Evolutionary conservation across 1,140 invertebrate species (phyloP).

Genomic region (Aradophagus sp.): DNA sequence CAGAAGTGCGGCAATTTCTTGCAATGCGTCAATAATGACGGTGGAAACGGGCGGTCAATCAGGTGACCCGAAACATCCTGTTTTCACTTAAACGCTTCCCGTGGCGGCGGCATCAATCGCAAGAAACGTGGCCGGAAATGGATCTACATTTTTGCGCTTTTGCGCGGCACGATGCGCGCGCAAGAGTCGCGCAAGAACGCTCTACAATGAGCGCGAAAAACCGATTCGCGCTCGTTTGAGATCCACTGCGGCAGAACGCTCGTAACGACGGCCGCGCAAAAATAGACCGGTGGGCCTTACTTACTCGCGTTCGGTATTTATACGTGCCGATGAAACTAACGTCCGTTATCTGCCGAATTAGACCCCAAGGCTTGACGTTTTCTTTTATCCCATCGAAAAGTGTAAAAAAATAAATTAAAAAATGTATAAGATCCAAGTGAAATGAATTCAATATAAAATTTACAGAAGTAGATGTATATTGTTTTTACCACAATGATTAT

Average conservation of each 20-base stretch:
- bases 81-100: constrained; percentile 52
- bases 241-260: constrained; percentile 57
- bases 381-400: too few species aligned
- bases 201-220: too few species aligned
- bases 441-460: too few species aligned
- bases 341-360: too few species aligned
- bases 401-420: too few species aligned
- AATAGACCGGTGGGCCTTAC: constrained; percentile 67
- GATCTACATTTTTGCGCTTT: constrained; percentile 53
- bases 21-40: constrained; percentile 31
- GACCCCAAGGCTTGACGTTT: too few species aligned
- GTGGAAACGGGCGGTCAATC: constrained; percentile 26
- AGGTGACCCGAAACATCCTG: constrained; percentile 55
- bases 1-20: constrained; percentile 17
- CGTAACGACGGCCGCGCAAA: constrained; percentile 54
- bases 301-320: too few species aligned
- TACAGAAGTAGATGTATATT: too few species aligned
- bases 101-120: constrained; percentile 22
- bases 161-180: constrained; percentile 16
- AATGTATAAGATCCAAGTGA: too few species aligned
- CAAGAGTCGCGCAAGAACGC: constrained; percentile 20
- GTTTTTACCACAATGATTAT: too few species aligned
- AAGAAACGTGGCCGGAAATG: constrained; percentile 50
- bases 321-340: too few species aligned
- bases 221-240: constrained; percentile 53